Percentiles rank a stretch among this genome's conserved stretches.
These are phyloP conservation scores for Tenodera sinensis DNA, from an alignment of 2,888 invertebrate genomes.

Conservation along the genomic window DNA sequence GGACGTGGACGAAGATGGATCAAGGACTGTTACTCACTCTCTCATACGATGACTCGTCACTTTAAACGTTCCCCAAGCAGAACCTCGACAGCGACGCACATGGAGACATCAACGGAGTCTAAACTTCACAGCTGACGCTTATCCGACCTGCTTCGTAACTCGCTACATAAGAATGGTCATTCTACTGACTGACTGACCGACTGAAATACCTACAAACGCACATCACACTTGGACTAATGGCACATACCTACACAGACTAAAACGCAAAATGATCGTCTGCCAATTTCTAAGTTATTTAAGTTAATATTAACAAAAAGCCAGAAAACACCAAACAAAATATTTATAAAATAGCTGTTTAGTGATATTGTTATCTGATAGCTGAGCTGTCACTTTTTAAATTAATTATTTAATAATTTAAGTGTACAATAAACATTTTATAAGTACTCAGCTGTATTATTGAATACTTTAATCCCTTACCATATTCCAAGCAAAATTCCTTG, in stretches of 20 bases:
- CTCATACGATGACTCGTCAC: too few relatives aligned
- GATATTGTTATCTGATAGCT: background rate
- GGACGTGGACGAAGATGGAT: background rate
- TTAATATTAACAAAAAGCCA: background rate
- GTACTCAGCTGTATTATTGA: background rate
- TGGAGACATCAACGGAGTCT: background rate
- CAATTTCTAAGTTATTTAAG: background rate
- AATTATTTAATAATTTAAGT: slow-evolving; percentile 15
- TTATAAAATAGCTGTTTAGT: background rate
- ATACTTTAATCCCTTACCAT: background rate
- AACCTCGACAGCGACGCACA: background rate
- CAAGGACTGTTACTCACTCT: background rate
- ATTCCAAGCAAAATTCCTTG: too few relatives aligned
- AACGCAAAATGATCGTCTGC: background rate
- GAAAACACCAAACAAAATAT: background rate
- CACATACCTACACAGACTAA: background rate
- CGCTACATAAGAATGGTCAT: background rate
- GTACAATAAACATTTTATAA: background rate
- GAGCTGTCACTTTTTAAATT: background rate
- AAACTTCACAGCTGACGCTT: background rate
- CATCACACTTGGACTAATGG: background rate
- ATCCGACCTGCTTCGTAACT: background rate
- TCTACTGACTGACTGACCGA: background rate
- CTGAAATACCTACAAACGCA: background rate
- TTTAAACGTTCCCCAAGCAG: too few relatives aligned